Conservation (phyloP, 2,888 invertebrate species). For the Selenia dentaria region DNA sequence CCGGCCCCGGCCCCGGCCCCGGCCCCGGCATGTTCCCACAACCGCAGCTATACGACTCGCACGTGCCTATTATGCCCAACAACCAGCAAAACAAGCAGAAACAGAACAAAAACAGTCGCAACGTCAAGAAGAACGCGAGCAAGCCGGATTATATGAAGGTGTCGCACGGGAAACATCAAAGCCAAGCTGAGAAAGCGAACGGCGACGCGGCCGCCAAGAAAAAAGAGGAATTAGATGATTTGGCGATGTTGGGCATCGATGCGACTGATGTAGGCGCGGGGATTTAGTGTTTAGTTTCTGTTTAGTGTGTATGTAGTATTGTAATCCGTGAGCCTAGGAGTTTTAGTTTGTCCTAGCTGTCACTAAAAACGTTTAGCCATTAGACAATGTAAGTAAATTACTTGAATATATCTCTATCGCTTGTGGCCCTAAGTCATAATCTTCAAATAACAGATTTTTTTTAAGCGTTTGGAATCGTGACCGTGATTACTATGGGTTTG, state of each 20-base stretch:
- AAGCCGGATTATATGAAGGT: not conserved
- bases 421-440: no score
- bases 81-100: constrained; percentile 29
- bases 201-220: constrained; percentile 47
- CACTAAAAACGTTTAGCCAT: no score
- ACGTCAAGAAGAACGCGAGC: constrained; percentile 21
- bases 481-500: no score
- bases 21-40: constrained; percentile 55
- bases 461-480: no score
- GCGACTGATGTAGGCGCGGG: constrained; percentile 89
- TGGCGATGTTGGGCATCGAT: constrained; percentile 94
- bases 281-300: constrained; percentile 30
- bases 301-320: not conserved
- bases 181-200: constrained; percentile 29
- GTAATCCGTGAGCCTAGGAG: no score
- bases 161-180: not conserved
- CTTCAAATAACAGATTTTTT: no score
- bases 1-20: no score
- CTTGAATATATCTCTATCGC: no score
- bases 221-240: constrained; percentile 87
- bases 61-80: constrained; percentile 61
- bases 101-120: constrained; percentile 34
- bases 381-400: no score
- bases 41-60: constrained; percentile 68
- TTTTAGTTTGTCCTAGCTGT: no score